Base-by-base conservation (phyloP, 2,113 vertebrate species). In the Pogona vitticeps region DNA sequence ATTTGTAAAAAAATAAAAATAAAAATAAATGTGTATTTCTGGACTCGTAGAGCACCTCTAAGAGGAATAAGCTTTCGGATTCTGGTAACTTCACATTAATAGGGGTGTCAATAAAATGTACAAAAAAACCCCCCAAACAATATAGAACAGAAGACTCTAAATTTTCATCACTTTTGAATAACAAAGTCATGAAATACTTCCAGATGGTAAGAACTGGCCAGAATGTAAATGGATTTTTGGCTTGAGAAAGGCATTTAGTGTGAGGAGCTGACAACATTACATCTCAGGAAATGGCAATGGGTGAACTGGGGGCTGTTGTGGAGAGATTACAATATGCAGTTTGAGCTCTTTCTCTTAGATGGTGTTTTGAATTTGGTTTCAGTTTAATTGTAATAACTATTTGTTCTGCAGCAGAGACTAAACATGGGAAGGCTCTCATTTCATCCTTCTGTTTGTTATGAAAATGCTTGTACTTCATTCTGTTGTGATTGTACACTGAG, bases 351-450 rank as follows among this genome's bases (percentile, higher is more conserved):
- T 92, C 91, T 87, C 83, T 91, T 71, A 85, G 89, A 72, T 84
- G 92, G 75, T 92, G 75, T 81, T 94, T 92, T 91, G 26, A 93
- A 94, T 88, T 88, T 52, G 76, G 63, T 88, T 94, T 92, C 88
- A 89, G 82, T 88, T 82, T 90, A 94, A 93, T 92, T 95, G 92
- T 89, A 52, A 52, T 52, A 92, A 94, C 91, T 93, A 87, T 92
- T 94, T 95, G 72, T 95, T 94, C 89, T 90, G 65, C 88, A 89
- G 89, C 59, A 93, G 76, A 93, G 73, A 93, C 73, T 94, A 95
- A 95, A 92, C 68, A 92, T 65, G 86, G 68, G 63, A 33, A 58
- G 93, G 88, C 86, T 93, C 80, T 95, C 92, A 86, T 93, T 94
- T 94, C 91, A 92, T 80, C 1, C 20, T 89, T 94, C 86, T 38